Conservation (phyloP, 2,888 invertebrate genomes). For the Phragmatobia fuliginosa region DNA sequence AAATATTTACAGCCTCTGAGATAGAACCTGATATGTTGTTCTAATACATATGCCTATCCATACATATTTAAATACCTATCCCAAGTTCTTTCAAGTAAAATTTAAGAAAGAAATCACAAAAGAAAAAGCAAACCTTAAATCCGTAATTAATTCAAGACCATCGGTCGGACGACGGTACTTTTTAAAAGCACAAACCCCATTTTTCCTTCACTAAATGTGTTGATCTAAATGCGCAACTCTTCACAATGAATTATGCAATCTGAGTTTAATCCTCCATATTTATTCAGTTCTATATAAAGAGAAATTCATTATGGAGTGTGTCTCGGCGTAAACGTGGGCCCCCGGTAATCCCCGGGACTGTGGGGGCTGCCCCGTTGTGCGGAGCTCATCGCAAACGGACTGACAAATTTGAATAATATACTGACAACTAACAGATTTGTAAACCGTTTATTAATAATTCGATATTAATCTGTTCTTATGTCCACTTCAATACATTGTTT, state of each 20-base stretch:
- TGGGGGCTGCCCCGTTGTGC: conserved; percentile 5
- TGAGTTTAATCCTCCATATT: conserved; percentile 26
- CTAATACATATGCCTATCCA: no score
- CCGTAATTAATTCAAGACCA: background rate
- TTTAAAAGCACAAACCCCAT: background rate
- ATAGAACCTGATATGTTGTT: no score
- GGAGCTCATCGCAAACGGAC: conserved; percentile 27
- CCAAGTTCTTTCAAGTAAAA: background rate
- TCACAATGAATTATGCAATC: conserved; percentile 39
- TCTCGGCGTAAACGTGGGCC: conserved; percentile 36
- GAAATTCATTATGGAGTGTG: conserved; percentile 47
- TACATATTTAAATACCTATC: background rate
- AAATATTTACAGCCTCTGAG: no score
- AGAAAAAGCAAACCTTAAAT: background rate
- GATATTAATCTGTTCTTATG: conserved; percentile 35
- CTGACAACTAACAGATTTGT: conserved; percentile 40
- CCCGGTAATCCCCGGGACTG: conserved; percentile 35
- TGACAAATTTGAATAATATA: conserved; percentile 45
- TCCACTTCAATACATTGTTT: background rate
- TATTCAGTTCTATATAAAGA: conserved; percentile 37
- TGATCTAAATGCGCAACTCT: conserved; percentile 7
- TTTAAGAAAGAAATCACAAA: background rate
- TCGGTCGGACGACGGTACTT: background rate
- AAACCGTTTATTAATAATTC: conserved; percentile 28
- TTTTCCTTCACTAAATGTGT: conserved; percentile 4